Conservation (phyloP, 2,888 invertebrate species). For the Drosophila hamatofila region DNA sequence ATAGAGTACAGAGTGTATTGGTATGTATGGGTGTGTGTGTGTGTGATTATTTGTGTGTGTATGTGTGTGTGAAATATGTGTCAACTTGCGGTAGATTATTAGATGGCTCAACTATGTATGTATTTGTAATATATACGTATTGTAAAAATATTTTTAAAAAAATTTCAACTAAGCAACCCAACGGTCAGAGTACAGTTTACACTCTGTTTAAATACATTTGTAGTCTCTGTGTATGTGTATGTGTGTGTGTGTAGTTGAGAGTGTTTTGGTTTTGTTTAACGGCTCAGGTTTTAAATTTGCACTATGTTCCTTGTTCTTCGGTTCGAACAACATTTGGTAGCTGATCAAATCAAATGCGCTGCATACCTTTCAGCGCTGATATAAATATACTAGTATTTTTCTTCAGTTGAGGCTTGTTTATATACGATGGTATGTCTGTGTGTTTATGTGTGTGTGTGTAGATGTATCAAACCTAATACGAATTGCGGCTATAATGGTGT, state of each 20-base stretch:
- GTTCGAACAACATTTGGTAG: slow-evolving; percentile 31
- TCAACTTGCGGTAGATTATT: slow-evolving; percentile 76
- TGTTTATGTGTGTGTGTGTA: slow-evolving; percentile 16
- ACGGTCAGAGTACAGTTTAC: slow-evolving; percentile 80
- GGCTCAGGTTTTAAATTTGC: slow-evolving; percentile 69
- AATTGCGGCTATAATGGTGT: slow-evolving; percentile 39
- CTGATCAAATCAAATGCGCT: slow-evolving; percentile 38
- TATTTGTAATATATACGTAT: slow-evolving; percentile 54
- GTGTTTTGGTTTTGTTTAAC: slow-evolving; percentile 19
- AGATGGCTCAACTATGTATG: slow-evolving; percentile 68
- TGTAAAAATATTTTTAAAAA: slow-evolving; percentile 70
- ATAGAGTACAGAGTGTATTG: not conserved
- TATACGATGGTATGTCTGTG: slow-evolving; percentile 9
- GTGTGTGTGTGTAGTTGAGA: slow-evolving; percentile 9
- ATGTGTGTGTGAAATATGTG: slow-evolving; percentile 51
- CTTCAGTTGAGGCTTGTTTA: slow-evolving; percentile 26
- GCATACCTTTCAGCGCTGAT: slow-evolving; percentile 39
- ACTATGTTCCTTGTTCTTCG: slow-evolving; percentile 60
- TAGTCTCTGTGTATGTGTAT: slow-evolving; percentile 23
- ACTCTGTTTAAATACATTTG: slow-evolving; percentile 53
- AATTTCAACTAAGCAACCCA: slow-evolving; percentile 77
- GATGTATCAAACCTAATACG: slow-evolving; percentile 43
- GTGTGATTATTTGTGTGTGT: slow-evolving; percentile 46
- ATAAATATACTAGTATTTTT: slow-evolving; percentile 9
- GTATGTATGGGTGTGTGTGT: slow-evolving; percentile 6